Base-by-base conservation (phyloP, 1,140 invertebrate species). In the Dendroctonus ponderosae region DNA sequence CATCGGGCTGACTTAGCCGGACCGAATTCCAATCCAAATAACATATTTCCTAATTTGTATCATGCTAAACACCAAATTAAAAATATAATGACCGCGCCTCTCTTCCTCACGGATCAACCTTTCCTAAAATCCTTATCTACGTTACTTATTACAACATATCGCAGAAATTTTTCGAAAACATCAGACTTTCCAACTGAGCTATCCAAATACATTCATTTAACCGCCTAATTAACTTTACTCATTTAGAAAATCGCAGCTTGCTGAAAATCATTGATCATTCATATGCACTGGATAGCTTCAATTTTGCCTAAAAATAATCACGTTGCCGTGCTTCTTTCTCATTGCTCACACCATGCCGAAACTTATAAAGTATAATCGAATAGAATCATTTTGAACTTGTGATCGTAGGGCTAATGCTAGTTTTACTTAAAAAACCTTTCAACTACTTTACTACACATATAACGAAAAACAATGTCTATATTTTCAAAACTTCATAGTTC, bases 401-500 rank as follows among this genome's bases (percentile, higher is more conserved):
- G 58, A 54, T 14, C 58, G 26, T 54, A 42, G 58, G 44, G 42
- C 50, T 54, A 57, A 54, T 43, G 44, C 50, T 64, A 56, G 9
- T 59, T 12, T 59, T 41, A 59, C 59, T 48, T 49, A 61, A 67
- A 67, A 67, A 62, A 38, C 38, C 48, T 7, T 43, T 67, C 52
- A 41, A 62, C 58, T 62, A 62, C 60, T 62, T 40, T 40, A 57
- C 52, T 62, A 62, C 60, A 67, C 66, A 63, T 68, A 52, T 71
- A 77, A 77, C 74, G 71, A 75, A 77, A 75, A 76, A 74, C 73
- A 74, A 73, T 67, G 50, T 67, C 72, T 74, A 75, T 75, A 72
- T 76, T 73, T 60, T 76, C 65, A 75, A 71, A 77, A 77, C 75
- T 75, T 76, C 74, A 76, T 77, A 70, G 69, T 76, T 68, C 60